phyloP scores from a whole-genome alignment of 92 coral and sea anemone genomes.

The Palythoa caribaeorum region DNA sequence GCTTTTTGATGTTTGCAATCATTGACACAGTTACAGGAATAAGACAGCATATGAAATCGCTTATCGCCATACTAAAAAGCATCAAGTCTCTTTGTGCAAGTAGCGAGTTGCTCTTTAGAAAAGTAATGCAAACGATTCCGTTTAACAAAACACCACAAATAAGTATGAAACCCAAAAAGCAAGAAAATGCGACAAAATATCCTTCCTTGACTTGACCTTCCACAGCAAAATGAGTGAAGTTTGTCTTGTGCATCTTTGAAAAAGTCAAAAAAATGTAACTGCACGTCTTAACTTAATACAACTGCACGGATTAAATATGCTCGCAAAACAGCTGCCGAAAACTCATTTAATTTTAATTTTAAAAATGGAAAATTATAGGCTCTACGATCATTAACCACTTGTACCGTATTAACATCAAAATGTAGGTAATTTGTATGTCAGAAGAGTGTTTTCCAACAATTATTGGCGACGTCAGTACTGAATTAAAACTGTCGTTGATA shows the following conservation, averaged over 20 bases:
- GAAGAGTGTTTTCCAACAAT: too few relatives aligned
- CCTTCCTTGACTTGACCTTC: not conserved
- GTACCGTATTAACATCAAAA: too few relatives aligned
- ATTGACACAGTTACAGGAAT: slow-evolving; percentile 68
- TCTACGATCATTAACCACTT: too few relatives aligned
- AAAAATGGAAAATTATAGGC: too few relatives aligned
- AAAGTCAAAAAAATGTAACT: too few relatives aligned
- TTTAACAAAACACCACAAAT: slow-evolving; percentile 48
- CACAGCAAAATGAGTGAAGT: not conserved
- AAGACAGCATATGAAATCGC: slow-evolving; percentile 69
- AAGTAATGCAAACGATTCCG: slow-evolving; percentile 60
- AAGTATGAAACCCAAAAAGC: not conserved
- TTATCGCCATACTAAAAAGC: slow-evolving; percentile 76
- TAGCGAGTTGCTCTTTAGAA: slow-evolving; percentile 53
- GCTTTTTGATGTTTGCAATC: slow-evolving; percentile 56
- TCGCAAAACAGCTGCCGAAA: too few relatives aligned
- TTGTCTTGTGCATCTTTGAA: not conserved
- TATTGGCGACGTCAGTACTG: too few relatives aligned
- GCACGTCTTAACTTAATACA: too few relatives aligned
- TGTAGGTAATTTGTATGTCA: too few relatives aligned
- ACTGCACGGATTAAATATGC: too few relatives aligned
- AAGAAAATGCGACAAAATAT: not conserved
- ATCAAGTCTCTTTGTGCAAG: slow-evolving; percentile 44
- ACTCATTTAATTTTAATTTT: too few relatives aligned
- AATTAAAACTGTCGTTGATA: too few relatives aligned